Evolutionary conservation across 2,888 invertebrate genomes (phyloP), one percentile per base, ranked within the genome.

Genomic region (Heliconius hortense): DNA sequence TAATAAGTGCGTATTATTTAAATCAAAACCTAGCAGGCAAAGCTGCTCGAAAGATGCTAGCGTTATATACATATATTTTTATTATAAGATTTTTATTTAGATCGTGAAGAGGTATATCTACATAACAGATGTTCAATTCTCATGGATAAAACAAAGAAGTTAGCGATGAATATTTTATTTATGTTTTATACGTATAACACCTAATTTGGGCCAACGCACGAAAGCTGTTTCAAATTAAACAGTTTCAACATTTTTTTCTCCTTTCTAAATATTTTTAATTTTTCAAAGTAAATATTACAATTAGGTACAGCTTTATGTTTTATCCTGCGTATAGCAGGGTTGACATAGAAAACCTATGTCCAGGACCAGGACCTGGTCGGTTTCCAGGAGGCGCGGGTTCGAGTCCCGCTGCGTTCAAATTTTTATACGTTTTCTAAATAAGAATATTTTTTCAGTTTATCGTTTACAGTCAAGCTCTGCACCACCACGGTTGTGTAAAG

Each of bases 91-190:
- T 43, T 13, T 43, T 13, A 43, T 43, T 43, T 43, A 43, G 39
- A 1, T 4, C 21, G 21, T 53, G 53, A 53, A 21, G 21, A 56
- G n/a, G 56, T n/a, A 24, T 24, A 24, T 4, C 7, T 24, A 24
- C 24, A 59, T 59, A 59, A 24, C 59, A 59, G 59, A 59, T 59
- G 59, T 59, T 59, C 59, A 59, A 59, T 59, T 59, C 24, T 24
- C 59, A 59, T 59, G 24, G 24, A 11, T 11, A 24, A 11, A 24
- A 24, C 59, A 59, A 24, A 10, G 24, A 59, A 24, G 11, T 59
- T 8, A 4, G 24, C 59, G 24, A 59, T 59, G 59, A 59, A 59
- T 24, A 24, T 24, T 59, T 59, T 59, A 13, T 59, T 59, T 59
- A 24, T 59, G 13, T 24, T 13, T n/a, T 4, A 24, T 13, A 59